Evolutionary conservation across 2,888 invertebrate genomes (phyloP).

Genomic region (Isotomurus palustris): DNA sequence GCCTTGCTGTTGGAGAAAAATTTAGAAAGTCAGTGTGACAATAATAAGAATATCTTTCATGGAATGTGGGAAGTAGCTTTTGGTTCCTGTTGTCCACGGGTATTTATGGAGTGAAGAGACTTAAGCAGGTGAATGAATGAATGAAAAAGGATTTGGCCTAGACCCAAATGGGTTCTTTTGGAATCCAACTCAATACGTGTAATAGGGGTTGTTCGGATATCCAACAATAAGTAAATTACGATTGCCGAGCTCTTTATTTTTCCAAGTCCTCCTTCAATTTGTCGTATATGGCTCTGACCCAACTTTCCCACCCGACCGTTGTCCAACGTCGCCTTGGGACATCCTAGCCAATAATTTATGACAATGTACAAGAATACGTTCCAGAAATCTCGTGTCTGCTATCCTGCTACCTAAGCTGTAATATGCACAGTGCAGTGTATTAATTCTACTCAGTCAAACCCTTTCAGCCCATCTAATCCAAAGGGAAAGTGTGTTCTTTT

Average conservation of each 20-base stretch:
- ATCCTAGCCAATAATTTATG: background rate
- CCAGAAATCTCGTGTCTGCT: too few species aligned
- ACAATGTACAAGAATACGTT: background rate
- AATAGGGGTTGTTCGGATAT: background rate
- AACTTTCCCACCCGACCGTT: background rate
- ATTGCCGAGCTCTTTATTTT: background rate
- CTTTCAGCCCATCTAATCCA: too few species aligned
- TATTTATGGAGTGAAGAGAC: background rate
- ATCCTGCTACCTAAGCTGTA: too few species aligned
- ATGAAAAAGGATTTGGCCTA: slow-evolving; percentile 1
- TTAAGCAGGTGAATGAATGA: background rate
- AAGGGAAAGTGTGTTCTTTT: too few species aligned
- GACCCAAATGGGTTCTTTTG: slow-evolving; percentile 1
- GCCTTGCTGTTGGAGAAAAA: background rate
- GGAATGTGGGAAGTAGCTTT: background rate
- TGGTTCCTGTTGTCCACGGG: background rate
- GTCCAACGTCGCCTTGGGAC: background rate
- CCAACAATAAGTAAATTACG: background rate
- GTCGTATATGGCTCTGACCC: background rate
- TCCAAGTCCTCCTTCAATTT: background rate
- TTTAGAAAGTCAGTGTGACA: background rate
- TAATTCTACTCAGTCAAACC: too few species aligned
- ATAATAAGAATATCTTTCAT: background rate
- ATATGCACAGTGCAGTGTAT: too few species aligned
- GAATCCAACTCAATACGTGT: background rate